Percentiles rank a stretch among this genome's conserved stretches.
Conservation (phyloP, 1,140 invertebrate species). For the Trichonephila clavipes region DNA sequence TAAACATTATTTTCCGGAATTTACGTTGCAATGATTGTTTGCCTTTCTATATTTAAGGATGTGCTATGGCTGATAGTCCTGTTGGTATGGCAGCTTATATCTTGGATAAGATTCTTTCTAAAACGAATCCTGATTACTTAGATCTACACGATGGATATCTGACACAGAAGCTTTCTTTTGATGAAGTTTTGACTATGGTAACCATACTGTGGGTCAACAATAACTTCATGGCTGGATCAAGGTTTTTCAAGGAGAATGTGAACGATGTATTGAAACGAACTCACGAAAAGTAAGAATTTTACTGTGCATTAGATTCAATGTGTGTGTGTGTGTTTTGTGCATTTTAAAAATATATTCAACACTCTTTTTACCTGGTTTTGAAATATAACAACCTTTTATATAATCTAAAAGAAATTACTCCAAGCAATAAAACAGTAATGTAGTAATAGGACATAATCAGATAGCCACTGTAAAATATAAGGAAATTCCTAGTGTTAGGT, state of each 20-base stretch:
- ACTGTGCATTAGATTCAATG: too few relatives aligned
- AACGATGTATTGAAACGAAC: not conserved
- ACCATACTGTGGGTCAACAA: constrained; percentile 92
- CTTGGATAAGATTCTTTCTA: constrained; percentile 88
- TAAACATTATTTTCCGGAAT: too few relatives aligned
- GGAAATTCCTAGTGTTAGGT: too few relatives aligned
- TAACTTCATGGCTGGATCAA: constrained; percentile 88
- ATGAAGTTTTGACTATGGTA: constrained; percentile 91
- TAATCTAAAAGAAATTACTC: too few relatives aligned
- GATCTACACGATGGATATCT: constrained; percentile 87
- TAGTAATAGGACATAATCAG: too few relatives aligned
- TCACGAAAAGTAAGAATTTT: not conserved
- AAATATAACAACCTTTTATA: too few relatives aligned
- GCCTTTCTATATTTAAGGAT: constrained; percentile 81
- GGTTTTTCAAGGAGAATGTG: constrained; percentile 87
- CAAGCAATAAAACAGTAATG: too few relatives aligned
- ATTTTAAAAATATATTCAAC: too few relatives aligned
- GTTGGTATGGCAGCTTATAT: constrained; percentile 90
- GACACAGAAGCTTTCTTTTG: constrained; percentile 84
- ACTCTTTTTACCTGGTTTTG: too few relatives aligned
- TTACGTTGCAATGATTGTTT: too few relatives aligned
- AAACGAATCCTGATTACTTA: constrained; percentile 80
- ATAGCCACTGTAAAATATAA: too few relatives aligned
- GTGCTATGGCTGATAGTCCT: constrained; percentile 84
- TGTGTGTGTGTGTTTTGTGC: too few relatives aligned